Base-by-base conservation (phyloP, 2,113 vertebrate genomes). In the Micronycteris hirsuta region DNA sequence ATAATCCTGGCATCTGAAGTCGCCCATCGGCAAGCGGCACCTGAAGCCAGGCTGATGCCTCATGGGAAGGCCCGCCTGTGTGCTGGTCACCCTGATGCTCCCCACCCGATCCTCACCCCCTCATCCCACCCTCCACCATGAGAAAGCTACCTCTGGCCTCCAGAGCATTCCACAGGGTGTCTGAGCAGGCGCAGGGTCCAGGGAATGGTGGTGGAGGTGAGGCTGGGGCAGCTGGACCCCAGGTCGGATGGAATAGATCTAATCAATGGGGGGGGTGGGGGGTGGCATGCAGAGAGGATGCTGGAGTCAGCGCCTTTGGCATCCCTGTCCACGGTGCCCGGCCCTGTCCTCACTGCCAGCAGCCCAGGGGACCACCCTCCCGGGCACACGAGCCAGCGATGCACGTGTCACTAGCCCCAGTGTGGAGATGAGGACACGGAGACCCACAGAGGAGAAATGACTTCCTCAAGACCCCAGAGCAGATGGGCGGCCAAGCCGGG, bases 1-100 rank as follows among this genome's bases (percentile, higher is more conserved):
- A 82, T 97, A 97, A 98, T 97, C 97, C 96, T 86, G 77, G 87
- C 96, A 97, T 98, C 97, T 95, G 98, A 98, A 97, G 95, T 89
- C 67, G 8, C 89, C 85, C 89, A 13, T 17, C 3, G 28, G 49
- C 1, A 24, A 89, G 93, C 12, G 95, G 93, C 96, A 78, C 82
- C 86, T 92, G 97, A 94, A 88, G 36, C 95, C 89, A 86, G 92
- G 96, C 97, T 82, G 93, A 77, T 95, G 89, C 91, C 98, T 95
- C 95, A 73, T 63, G 89, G 96, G 95, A 92, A 96, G 95, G 91
- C 85, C 96, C 94, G 94, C 93, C 91, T 91, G 95, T 84, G 92
- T 94, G 96, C 97, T 92, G 95, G 96, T 70, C 95, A 65, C 96
- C 97, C 70, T 91, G 0, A 38, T 2, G 14, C 19, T 96, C 94